A percentile compares a stretch with the other conserved stretches of the same genome.
Conservation (phyloP, 2,888 invertebrate species). For the Clitarchus hookeri region DNA sequence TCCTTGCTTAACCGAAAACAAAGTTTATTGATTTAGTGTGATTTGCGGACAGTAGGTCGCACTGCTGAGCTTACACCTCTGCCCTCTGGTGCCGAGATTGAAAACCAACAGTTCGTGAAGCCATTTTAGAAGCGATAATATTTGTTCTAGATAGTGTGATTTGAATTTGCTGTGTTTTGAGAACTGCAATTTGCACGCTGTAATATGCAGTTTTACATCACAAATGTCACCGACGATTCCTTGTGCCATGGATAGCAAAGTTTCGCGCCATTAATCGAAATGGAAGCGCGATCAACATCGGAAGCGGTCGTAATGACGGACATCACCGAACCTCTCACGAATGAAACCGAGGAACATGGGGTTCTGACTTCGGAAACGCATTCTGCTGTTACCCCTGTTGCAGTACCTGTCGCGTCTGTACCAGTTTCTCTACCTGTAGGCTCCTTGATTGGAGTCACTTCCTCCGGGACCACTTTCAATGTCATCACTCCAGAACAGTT, state of each 20-base stretch:
- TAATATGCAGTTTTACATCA: too few relatives aligned
- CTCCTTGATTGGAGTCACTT: conserved; percentile 67
- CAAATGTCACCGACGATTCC: too few relatives aligned
- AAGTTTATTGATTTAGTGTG: background rate
- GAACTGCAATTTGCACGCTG: too few relatives aligned
- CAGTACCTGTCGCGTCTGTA: conserved; percentile 56
- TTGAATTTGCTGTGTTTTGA: too few relatives aligned
- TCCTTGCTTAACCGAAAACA: too few relatives aligned
- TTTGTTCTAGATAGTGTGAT: too few relatives aligned
- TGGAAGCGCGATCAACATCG: conserved; percentile 57
- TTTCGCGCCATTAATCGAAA: conserved; percentile 42
- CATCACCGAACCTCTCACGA: conserved; percentile 59
- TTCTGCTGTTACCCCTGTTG: conserved; percentile 54
- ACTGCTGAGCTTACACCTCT: background rate
- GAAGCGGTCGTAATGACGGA: conserved; percentile 56
- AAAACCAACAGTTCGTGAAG: background rate
- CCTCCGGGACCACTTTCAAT: conserved; percentile 77
- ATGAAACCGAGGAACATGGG: conserved; percentile 55
- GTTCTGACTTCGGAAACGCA: conserved; percentile 47
- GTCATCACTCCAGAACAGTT: conserved; percentile 84
- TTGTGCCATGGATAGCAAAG: background rate
- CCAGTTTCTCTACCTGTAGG: conserved; percentile 77
- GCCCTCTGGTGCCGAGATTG: background rate
- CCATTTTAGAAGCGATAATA: background rate
- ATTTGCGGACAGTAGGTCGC: background rate